A percentile compares a stretch with the other conserved stretches of the same genome.
Conservation (phyloP, 2,888 invertebrate genomes). For the Balanococcus diminutus region DNA sequence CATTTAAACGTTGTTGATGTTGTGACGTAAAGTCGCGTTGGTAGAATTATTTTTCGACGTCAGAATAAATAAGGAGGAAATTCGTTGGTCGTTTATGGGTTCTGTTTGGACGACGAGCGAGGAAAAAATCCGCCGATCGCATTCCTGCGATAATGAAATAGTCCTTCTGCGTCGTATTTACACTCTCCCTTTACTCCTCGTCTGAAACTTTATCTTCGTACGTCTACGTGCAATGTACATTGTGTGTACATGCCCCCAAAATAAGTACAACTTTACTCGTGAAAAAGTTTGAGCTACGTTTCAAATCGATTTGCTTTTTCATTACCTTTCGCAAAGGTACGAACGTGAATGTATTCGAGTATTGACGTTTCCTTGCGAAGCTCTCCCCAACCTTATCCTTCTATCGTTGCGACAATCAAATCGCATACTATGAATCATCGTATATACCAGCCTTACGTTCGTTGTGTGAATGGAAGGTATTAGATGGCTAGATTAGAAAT, state of each 20-base stretch:
- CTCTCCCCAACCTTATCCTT: background rate
- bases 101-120: no score
- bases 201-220: background rate
- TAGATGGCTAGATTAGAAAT: background rate
- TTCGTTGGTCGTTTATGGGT: no score
- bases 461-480: no score
- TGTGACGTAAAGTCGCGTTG: no score
- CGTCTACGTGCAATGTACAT: no score
- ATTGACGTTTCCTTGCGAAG: background rate
- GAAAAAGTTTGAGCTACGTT: background rate
- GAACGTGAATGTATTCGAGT: background rate
- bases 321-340: background rate
- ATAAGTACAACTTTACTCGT: background rate
- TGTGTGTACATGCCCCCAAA: background rate
- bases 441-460: background rate
- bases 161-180: background rate
- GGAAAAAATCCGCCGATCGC: background rate
- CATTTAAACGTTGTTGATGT: no score
- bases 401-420: background rate
- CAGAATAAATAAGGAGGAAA: no score
- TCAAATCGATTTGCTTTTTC: background rate
- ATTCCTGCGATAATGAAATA: background rate
- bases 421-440: background rate
- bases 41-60: no score
- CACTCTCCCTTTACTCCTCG: no score